Base-by-base conservation (phyloP, 1,140 invertebrate species). In the Asbolus verrucosus region DNA sequence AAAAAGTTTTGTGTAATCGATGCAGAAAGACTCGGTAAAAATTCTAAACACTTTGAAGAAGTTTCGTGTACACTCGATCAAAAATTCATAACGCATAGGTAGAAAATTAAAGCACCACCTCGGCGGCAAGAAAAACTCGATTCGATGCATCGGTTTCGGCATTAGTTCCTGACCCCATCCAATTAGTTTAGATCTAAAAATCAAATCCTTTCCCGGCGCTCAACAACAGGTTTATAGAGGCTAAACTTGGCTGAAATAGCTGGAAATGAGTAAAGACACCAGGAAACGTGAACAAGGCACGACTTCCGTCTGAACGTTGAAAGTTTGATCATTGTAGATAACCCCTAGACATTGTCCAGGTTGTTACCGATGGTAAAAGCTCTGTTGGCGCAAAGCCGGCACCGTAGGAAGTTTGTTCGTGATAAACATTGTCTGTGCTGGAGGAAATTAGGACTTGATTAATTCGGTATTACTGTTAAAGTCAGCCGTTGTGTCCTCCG, bases 1-100 rank as follows among this genome's bases (percentile, higher is more conserved):
- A 54, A 54, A 54, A 54, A 54, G 19, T 54, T 54, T 27, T 14
- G 18, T 46, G 46, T 27, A 54, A 54, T 54, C 46, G 46, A 54
- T 54, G 46, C 19, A 24, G 24, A 27, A 54, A 54, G 46, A 24
- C 46, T 54, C 46, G 18, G 19, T 54, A 54, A 54, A 46, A 54
- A 54, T 54, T 54, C 46, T 54, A 54, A 54, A 54, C 14, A 54
- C 46, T 27, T 54, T 27, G 14, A 8, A 24, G 11, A 54, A 54
- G 21, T 19, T 54, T 54, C 21, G 6, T 14, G 21, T 54, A 54
- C 19, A 27, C 46, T 27, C 27, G 27, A 54, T 54, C 46, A 54
- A 54, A 54, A 30, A 54, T 54, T 54, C 46, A 24, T 54, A 21
- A n/a, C 11, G 21, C 46, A 50, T 27, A 27, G n/a, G 6, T 16